Percentiles rank a stretch among this genome's conserved stretches.
Evolutionary conservation across 2,113 vertebrate genomes (phyloP).

Genomic region (Pangasianodon gigas): DNA sequence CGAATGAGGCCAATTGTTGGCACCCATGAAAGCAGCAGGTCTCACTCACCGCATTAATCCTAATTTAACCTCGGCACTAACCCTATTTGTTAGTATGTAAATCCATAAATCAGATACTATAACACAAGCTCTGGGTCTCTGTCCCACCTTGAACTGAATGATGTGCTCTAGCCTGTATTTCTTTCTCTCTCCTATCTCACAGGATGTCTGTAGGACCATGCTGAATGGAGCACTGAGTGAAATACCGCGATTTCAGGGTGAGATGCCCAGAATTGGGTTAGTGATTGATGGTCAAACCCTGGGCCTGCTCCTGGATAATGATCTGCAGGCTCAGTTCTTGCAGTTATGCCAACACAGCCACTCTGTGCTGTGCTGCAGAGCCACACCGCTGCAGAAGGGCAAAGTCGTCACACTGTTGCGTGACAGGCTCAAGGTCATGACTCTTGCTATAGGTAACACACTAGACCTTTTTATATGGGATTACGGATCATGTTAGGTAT

Average conservation of each 20-base stretch:
- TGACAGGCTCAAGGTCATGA: slow-evolving; percentile 81
- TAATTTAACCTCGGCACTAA: background rate
- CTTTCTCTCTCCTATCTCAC: slow-evolving; percentile 46
- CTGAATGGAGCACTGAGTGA: slow-evolving; percentile 84
- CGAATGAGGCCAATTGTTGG: background rate
- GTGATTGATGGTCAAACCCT: slow-evolving; percentile 85
- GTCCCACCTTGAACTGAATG: background rate
- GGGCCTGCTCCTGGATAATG: slow-evolving; percentile 73
- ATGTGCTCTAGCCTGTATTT: background rate
- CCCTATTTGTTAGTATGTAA: background rate
- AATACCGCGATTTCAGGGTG: slow-evolving; percentile 67
- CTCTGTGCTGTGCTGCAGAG: slow-evolving; percentile 87
- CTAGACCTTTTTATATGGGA: background rate
- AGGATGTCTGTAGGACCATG: slow-evolving; percentile 85
- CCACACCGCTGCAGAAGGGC: slow-evolving; percentile 89
- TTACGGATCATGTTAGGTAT: background rate
- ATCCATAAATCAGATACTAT: background rate
- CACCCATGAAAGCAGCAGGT: background rate
- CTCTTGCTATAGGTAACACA: slow-evolving; percentile 81
- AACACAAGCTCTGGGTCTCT: background rate
- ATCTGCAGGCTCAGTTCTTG: slow-evolving; percentile 82
- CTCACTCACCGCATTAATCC: background rate
- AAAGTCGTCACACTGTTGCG: slow-evolving; percentile 82
- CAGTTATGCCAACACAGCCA: slow-evolving; percentile 75
- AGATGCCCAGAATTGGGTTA: slow-evolving; percentile 71